These are phyloP conservation scores for Coenonympha glycerion DNA, from an alignment of 2,888 invertebrate species.

Conservation along the genomic window DNA sequence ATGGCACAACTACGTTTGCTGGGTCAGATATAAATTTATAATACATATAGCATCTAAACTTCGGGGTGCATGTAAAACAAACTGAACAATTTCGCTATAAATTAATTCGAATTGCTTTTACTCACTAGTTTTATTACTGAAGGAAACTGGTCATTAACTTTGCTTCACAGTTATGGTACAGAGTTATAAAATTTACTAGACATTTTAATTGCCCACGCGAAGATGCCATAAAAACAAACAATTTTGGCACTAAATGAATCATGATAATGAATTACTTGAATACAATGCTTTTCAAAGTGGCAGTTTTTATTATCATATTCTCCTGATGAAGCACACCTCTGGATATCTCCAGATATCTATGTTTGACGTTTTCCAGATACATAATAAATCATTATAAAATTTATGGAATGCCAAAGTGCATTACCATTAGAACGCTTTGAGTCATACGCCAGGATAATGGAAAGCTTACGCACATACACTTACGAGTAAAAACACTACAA, in stretches of 20 bases:
- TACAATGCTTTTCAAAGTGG: background rate
- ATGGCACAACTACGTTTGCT: too few species aligned
- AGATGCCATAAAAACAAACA: conserved; percentile 9
- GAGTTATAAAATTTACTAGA: conserved; percentile 22
- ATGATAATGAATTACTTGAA: background rate
- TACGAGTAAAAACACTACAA: too few species aligned
- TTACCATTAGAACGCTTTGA: conserved; percentile 5
- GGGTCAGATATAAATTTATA: too few species aligned
- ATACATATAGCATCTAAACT: background rate
- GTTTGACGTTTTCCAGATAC: conserved; percentile 7
- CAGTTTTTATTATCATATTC: background rate
- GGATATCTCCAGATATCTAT: too few species aligned
- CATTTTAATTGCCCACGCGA: conserved; percentile 13
- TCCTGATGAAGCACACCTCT: background rate
- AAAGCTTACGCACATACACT: background rate
- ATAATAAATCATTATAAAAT: conserved; percentile 15
- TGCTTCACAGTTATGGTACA: conserved; percentile 18
- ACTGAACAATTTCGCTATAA: conserved; percentile 5
- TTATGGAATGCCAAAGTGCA: conserved; percentile 9
- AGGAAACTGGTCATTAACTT: conserved; percentile 19
- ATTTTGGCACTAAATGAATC: conserved; percentile 1
- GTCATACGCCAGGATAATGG: conserved; percentile 1
- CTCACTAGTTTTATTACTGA: conserved; percentile 20
- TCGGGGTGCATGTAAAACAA: background rate
- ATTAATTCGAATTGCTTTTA: conserved; percentile 3